Conservation (phyloP, 2,113 vertebrate species). For the Engystomops pustulosus region DNA sequence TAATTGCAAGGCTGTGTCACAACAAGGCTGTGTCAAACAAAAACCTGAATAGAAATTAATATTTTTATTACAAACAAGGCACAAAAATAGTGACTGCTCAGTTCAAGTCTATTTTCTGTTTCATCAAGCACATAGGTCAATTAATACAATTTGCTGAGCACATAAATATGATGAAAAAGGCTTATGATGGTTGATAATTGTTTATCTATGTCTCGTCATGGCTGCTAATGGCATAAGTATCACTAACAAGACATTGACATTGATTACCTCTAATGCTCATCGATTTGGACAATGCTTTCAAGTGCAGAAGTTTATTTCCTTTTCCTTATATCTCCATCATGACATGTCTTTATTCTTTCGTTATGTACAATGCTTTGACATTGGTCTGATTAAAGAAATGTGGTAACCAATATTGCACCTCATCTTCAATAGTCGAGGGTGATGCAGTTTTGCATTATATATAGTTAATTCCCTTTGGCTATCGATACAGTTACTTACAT, state of each 20-base stretch:
- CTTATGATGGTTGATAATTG: not conserved
- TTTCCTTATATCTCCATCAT: not conserved
- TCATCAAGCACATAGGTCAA: not conserved
- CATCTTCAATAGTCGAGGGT: not conserved
- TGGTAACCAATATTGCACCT: not conserved
- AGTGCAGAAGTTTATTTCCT: too few species aligned
- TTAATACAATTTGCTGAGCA: not conserved
- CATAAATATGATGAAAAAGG: not conserved
- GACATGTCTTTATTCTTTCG: not conserved
- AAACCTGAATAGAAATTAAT: too few species aligned
- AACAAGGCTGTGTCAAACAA: too few species aligned
- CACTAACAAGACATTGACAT: not conserved
- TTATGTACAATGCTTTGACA: not conserved
- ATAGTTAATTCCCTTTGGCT: not conserved
- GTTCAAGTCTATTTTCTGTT: not conserved
- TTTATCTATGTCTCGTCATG: not conserved
- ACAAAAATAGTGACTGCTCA: too few species aligned
- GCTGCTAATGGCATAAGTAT: not conserved
- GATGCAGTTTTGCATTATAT: not conserved
- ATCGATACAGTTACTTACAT: not conserved
- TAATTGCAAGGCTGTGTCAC: too few species aligned
- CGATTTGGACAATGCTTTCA: not conserved
- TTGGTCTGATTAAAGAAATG: not conserved
- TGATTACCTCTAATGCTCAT: not conserved
- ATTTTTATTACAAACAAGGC: too few species aligned